phyloP scores from a whole-genome alignment of 30 jellyfish, hydroid and myxozoan genomes.

The Pseudorhiza aurosa region DNA sequence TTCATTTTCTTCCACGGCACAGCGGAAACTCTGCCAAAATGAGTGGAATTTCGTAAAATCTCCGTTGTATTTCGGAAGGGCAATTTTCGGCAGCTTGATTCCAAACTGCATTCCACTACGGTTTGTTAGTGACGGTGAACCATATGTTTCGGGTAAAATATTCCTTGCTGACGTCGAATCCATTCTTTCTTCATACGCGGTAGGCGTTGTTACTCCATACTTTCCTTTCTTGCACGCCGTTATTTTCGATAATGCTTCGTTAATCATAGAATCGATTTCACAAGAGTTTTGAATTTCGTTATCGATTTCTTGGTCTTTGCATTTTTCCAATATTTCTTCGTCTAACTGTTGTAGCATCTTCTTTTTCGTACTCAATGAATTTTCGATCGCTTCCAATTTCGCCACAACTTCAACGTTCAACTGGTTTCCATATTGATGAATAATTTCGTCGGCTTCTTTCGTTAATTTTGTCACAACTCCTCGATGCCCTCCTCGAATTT shows the following conservation, averaged over 20 bases:
- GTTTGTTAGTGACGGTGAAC: background rate
- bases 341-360: slow-evolving; percentile 6
- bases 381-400: slow-evolving; percentile 14
- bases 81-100: slow-evolving; percentile 22
- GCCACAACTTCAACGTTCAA: slow-evolving; percentile 1
- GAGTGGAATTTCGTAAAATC: slow-evolving; percentile 33
- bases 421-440: background rate
- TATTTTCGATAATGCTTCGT: slow-evolving; percentile 19
- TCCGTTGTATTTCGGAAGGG: slow-evolving; percentile 32
- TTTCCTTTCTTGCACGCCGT: slow-evolving; percentile 9
- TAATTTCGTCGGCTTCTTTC: slow-evolving; percentile 21
- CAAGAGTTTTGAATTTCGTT: slow-evolving; percentile 45
- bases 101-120: slow-evolving; percentile 3
- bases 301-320: slow-evolving; percentile 31
- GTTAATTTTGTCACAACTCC: slow-evolving; percentile 30
- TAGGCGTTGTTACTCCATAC: background rate
- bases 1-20: slow-evolving; percentile 9
- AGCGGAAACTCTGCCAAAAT: slow-evolving; percentile 7
- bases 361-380: slow-evolving; percentile 18
- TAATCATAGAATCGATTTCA: background rate
- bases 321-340: slow-evolving; percentile 25
- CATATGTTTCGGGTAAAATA: background rate
- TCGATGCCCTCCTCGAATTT: slow-evolving; percentile 48
- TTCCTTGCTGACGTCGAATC: background rate
- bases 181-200: background rate